phyloP scores from a whole-genome alignment of 2,113 vertebrate genomes.

The Uropsilus gracilis region DNA sequence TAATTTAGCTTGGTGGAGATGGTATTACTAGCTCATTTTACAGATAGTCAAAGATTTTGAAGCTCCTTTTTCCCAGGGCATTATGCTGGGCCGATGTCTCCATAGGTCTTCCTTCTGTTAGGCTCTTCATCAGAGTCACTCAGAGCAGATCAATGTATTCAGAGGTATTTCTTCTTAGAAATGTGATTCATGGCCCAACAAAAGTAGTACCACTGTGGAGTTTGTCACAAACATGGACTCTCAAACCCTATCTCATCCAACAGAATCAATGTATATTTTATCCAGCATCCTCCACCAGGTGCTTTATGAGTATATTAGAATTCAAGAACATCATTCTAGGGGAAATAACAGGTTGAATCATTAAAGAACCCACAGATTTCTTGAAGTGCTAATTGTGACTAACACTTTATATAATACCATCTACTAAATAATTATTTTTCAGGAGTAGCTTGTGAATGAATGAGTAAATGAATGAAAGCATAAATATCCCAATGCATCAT shows the following conservation, averaged over 20 bases:
- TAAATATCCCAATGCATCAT: constrained; percentile 2
- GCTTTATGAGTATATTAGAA: background rate
- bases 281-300: background rate
- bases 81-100: background rate
- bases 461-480: background rate
- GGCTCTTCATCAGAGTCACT: background rate
- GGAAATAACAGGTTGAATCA: constrained; percentile 17
- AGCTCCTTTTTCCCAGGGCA: background rate
- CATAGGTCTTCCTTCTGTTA: background rate
- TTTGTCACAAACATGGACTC: background rate
- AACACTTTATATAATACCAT: background rate
- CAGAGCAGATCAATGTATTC: background rate
- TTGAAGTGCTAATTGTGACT: constrained; percentile 17
- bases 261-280: background rate
- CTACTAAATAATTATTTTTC: constrained; percentile 33
- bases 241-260: background rate
- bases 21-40: background rate
- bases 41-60: background rate
- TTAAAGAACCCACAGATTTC: background rate
- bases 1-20: background rate
- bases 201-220: background rate
- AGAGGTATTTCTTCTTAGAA: background rate
- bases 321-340: background rate
- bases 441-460: background rate
- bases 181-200: fast-evolving